These are phyloP conservation scores for Regulus satrapa DNA, from an alignment of 2,113 vertebrate genomes.

Conservation along the genomic window DNA sequence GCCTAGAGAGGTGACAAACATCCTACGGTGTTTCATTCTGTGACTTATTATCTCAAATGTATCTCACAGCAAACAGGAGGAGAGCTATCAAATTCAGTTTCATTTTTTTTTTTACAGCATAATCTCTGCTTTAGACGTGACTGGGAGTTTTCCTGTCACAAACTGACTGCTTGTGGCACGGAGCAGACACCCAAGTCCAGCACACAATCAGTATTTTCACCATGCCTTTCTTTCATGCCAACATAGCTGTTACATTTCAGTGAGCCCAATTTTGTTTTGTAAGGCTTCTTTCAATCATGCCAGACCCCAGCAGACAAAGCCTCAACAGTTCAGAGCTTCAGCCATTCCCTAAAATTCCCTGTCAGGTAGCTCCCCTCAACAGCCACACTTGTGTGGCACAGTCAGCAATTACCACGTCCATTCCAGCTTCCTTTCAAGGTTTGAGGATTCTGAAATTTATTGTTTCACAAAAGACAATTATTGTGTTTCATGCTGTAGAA, in stretches of 20 bases:
- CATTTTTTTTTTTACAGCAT: background rate
- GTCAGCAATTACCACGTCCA: background rate
- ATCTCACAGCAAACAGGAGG: background rate
- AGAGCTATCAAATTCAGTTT: background rate
- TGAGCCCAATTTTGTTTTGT: conserved; percentile 19
- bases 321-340: conserved; percentile 44
- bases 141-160: background rate
- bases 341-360: background rate
- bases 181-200: background rate
- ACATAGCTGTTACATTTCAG: conserved; percentile 38
- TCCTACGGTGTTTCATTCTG: background rate
- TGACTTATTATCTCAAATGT: background rate
- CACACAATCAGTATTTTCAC: background rate
- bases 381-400: conserved; percentile 4
- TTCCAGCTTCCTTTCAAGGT: background rate
- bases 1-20: background rate
- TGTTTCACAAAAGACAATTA: background rate
- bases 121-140: background rate
- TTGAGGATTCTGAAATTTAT: background rate
- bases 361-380: conserved; percentile 50
- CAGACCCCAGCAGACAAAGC: conserved; percentile 60
- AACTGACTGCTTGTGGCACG: rapidly evolving
- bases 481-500: background rate
- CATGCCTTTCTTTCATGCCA: background rate
- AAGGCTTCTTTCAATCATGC: conserved; percentile 49